Conservation (phyloP, 2,113 vertebrate species). For the Xenus cinereus region DNA sequence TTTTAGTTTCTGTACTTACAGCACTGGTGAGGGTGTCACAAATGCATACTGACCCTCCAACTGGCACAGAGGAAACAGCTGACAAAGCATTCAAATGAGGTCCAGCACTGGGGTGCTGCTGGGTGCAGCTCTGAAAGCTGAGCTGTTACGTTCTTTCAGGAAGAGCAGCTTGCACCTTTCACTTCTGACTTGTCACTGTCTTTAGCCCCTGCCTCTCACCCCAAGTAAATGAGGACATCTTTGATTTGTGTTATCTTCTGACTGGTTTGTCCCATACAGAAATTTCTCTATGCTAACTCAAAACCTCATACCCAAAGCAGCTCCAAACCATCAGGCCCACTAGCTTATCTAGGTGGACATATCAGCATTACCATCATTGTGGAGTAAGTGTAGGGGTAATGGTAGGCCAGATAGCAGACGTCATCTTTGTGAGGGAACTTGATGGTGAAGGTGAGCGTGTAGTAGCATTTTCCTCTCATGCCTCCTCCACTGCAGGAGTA, state of each 20-base stretch:
- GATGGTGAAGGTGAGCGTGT: slow-evolving; percentile 85
- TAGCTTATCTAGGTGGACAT: neutral
- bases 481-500: slow-evolving; percentile 60
- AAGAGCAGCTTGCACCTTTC: neutral
- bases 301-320: neutral
- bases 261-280: neutral
- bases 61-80: neutral
- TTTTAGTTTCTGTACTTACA: neutral
- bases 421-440: slow-evolving; percentile 87
- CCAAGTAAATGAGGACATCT: neutral
- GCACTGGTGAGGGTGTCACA: neutral
- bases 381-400: slow-evolving; percentile 92
- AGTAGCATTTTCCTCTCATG: slow-evolving; percentile 70
- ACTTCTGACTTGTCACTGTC: neutral
- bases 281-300: neutral
- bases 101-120: neutral
- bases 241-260: neutral
- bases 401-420: slow-evolving; percentile 92
- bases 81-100: neutral
- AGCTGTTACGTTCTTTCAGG: neutral
- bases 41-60: neutral
- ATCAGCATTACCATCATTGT: slow-evolving; percentile 81
- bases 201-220: neutral
- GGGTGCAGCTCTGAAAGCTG: neutral
- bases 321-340: neutral